Evolutionary conservation across 1,140 invertebrate genomes (phyloP).

Genomic region (Brachionus rotundiformis): DNA sequence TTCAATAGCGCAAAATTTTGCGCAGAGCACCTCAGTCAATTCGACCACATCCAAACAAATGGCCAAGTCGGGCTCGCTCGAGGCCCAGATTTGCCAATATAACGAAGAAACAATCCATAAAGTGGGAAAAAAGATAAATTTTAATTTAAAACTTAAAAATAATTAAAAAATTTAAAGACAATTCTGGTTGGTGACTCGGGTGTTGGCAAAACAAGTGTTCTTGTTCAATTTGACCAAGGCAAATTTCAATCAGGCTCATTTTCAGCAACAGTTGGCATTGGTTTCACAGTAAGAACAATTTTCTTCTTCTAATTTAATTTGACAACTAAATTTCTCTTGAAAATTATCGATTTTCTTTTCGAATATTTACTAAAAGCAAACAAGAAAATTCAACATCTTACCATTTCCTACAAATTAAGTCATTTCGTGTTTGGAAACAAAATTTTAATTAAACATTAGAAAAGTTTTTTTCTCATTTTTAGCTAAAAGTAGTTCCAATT

Average conservation of each 20-base stretch:
- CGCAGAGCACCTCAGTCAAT: not conserved
- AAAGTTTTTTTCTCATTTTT: not conserved
- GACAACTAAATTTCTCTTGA: constrained; percentile 7
- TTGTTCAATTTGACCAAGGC: constrained; percentile 88
- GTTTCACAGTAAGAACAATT: constrained; percentile 72
- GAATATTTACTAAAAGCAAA: constrained; percentile 6
- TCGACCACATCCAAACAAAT: not conserved
- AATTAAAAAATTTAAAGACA: constrained; percentile 68
- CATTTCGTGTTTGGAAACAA: not conserved
- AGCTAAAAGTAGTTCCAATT: not conserved
- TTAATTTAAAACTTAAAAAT: not conserved
- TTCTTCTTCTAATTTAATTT: constrained; percentile 12
- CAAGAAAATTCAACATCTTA: not conserved
- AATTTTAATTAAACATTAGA: constrained; percentile 11
- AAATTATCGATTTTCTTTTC: constrained; percentile 1
- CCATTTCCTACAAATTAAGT: not conserved
- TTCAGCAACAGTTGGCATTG: constrained; percentile 61
- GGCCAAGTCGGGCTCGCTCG: not conserved
- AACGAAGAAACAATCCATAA: constrained; percentile 50
- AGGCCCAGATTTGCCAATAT: not conserved
- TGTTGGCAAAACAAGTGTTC: constrained; percentile 89
- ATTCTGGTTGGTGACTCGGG: constrained; percentile 86
- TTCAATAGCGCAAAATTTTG: constrained; percentile 21
- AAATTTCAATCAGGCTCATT: constrained; percentile 69
- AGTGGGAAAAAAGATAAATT: not conserved